Conservation (phyloP, 2,888 invertebrate species). For the Sussaba pulchella region DNA sequence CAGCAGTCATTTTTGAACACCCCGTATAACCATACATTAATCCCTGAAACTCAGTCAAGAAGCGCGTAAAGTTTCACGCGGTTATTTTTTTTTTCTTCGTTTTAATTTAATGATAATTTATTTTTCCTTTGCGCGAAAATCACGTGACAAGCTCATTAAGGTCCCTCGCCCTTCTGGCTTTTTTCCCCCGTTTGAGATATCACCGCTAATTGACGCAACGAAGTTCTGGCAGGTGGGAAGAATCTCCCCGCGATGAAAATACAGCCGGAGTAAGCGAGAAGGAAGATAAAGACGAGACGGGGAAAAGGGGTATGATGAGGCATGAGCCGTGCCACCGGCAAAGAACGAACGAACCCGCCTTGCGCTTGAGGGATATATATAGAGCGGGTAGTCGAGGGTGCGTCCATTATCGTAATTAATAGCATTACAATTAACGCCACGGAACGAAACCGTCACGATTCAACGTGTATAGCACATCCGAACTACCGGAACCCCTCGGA, state of each 20-base stretch:
- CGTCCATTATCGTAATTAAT: slow-evolving; percentile 83
- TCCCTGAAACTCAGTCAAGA: neutral
- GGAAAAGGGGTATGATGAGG: slow-evolving; percentile 37
- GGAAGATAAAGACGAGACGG: slow-evolving; percentile 2
- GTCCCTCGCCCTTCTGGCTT: slow-evolving; percentile 11
- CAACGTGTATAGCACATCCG: slow-evolving; percentile 21
- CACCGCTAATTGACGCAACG: slow-evolving; percentile 67
- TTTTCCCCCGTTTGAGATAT: slow-evolving; percentile 53
- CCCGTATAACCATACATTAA: too few relatives aligned
- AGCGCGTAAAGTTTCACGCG: neutral
- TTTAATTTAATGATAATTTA: slow-evolving; percentile 48
- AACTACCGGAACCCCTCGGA: slow-evolving; percentile 25
- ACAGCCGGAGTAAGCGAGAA: slow-evolving; percentile 3
- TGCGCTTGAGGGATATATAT: slow-evolving; percentile 30
- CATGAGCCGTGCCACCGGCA: slow-evolving; percentile 27
- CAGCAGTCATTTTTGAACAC: too few relatives aligned
- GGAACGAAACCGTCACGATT: slow-evolving; percentile 59
- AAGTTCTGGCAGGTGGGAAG: slow-evolving; percentile 58
- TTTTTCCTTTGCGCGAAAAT: slow-evolving; percentile 48
- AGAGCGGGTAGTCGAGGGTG: slow-evolving; percentile 46
- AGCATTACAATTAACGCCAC: slow-evolving; percentile 81
- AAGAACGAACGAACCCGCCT: slow-evolving; percentile 37
- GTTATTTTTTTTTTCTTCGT: slow-evolving; percentile 13
- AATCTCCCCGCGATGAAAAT: slow-evolving; percentile 46
- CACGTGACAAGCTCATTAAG: slow-evolving; percentile 56